Base-by-base conservation (phyloP, 2,113 vertebrate genomes). In the Harpagus bidentatus region DNA sequence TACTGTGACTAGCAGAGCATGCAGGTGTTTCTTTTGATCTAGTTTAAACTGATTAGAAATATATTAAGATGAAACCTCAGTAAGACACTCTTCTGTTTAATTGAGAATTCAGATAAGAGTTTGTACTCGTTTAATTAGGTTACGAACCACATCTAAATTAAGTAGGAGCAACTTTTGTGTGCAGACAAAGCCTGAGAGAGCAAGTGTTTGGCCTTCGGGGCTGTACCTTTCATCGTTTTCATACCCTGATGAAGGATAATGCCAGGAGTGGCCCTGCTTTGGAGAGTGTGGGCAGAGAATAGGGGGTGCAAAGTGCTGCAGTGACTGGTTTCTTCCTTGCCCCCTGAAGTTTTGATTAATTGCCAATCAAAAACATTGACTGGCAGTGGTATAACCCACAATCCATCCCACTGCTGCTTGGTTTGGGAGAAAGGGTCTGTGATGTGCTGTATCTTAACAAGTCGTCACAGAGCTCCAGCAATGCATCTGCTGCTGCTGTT, bases 401-500 rank as follows among this genome's bases (percentile, higher is more conserved):
- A 25, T 72, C 5, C 2, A 0, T 31, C 32, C 36, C 28, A 3
- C 45, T n/a, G 38, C 66, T 72, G 22, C 17, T 86, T 16, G 5
- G 19, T 72, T 66, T 53, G 36, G 55, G 14, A 22, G 15, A 36
- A 28, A 38, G 11, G 8, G 11, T 38, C 40, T 65, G 16, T 55
- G 17, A 61, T 3, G 2, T 23, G 11, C 26, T 53, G 52, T 53
- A 53, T 53, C 28, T 29, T 53, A 53, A 45, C 10, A 43, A 56
- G 38, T 8, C 25, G 22, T 63, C 13, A 7, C 32, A 63, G 58
- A 48, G 56, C 58, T 88, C 5, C 1, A 13, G 58, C 40, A 69
- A 3, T 0, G 0, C 8, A 6, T 10, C 43, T 61, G 3, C 45
- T 55, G 3, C 43, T 55, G 81, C 59, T 70, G 61, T 26, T 67